A percentile compares a stretch with the other conserved stretches of the same genome.
Conservation (phyloP, 2,888 invertebrate species). For the Pocota personata region DNA sequence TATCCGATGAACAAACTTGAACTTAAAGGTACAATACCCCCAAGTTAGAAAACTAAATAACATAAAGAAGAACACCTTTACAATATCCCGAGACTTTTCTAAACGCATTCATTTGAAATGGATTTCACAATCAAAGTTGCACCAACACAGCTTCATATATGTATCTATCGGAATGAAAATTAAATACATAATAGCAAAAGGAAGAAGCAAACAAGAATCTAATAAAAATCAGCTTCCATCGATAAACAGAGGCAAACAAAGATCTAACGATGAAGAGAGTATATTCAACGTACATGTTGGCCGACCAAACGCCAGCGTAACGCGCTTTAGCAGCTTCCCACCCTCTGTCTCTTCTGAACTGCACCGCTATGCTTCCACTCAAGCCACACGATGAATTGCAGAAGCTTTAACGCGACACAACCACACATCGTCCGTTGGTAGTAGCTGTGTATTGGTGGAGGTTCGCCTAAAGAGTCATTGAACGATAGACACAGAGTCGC, state of each 20-base stretch:
- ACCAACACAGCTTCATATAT: not conserved
- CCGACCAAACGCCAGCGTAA: constrained; percentile 16
- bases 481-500: constrained; percentile 67
- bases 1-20: not conserved
- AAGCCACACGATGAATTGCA: not conserved
- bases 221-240: constrained; percentile 41
- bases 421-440: not conserved
- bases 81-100: not conserved
- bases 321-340: not conserved
- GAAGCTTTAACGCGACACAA: constrained; percentile 44
- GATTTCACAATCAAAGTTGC: not conserved
- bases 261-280: constrained; percentile 32
- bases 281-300: not conserved
- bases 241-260: constrained; percentile 37
- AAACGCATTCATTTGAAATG: not conserved
- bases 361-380: constrained; percentile 3
- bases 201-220: constrained; percentile 18
- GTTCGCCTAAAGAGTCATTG: constrained; percentile 62
- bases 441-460: constrained; percentile 6
- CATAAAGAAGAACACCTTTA: not conserved
- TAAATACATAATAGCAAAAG: not conserved
- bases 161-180: not conserved
- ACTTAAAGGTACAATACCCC: not conserved
- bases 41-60: not conserved
- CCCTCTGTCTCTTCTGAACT: not conserved